A percentile compares a stretch with the other conserved stretches of the same genome.
Conservation (phyloP, 2,113 vertebrate genomes). For the Anthoscopus minutus region DNA sequence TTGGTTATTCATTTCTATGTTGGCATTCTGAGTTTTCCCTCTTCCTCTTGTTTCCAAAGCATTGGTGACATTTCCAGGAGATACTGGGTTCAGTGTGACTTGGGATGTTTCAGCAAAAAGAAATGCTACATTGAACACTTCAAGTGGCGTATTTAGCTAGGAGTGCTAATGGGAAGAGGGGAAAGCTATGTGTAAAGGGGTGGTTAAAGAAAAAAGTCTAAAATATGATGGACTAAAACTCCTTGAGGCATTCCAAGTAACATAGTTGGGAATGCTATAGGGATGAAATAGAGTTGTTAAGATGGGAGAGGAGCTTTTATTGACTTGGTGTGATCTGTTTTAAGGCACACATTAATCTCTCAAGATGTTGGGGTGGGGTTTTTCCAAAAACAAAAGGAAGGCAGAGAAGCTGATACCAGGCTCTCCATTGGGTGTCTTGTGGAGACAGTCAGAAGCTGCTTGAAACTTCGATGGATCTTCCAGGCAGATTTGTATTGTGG, state of each 20-base stretch:
- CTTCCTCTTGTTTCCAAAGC: not conserved
- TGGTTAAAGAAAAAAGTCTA: not conserved
- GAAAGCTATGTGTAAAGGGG: not conserved
- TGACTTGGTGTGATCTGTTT: not conserved
- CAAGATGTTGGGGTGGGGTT: not conserved
- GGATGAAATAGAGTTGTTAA: not conserved
- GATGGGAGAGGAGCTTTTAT: not conserved
- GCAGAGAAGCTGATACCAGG: too few species aligned
- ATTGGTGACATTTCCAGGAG: not conserved
- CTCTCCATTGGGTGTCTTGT: fast-evolving
- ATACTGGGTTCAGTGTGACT: not conserved
- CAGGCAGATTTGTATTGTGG: not conserved
- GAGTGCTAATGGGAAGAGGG: not conserved
- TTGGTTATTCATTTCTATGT: not conserved
- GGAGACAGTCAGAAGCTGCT: not conserved
- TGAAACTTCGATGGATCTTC: not conserved
- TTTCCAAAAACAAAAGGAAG: not conserved
- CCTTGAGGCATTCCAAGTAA: not conserved
- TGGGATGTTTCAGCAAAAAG: not conserved
- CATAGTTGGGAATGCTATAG: not conserved
- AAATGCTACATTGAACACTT: not conserved
- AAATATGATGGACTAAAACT: not conserved
- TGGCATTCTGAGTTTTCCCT: not conserved
- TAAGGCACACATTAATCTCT: not conserved
- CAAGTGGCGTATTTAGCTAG: not conserved